Evolutionary conservation across 1,140 invertebrate genomes (phyloP).

Genomic region (Drosophila equinoxialis): DNA sequence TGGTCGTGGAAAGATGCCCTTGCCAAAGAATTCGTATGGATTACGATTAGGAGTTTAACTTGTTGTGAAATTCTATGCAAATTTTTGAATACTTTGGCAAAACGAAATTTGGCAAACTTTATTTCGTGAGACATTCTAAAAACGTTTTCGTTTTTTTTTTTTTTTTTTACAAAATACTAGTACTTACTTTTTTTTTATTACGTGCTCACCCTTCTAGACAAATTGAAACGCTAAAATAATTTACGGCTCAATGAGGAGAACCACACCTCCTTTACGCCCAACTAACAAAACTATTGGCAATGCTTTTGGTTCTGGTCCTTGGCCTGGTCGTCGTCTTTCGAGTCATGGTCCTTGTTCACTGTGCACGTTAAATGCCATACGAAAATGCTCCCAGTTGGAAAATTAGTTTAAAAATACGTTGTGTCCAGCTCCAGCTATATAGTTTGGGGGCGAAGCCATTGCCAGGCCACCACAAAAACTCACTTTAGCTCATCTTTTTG

Average conservation of each 20-base stretch:
- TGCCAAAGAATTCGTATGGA: background rate
- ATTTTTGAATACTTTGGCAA: conserved; percentile 14
- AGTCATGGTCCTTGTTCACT: conserved; percentile 29
- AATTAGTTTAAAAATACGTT: conserved; percentile 79
- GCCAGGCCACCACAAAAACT: conserved; percentile 3
- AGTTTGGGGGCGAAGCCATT: conserved; percentile 8
- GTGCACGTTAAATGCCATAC: conserved; percentile 57
- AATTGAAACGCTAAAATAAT: conserved; percentile 79
- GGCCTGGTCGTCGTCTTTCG: conserved; percentile 7
- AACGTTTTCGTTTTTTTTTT: conserved; percentile 11
- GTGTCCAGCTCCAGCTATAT: conserved; percentile 19
- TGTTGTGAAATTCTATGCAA: conserved; percentile 33
- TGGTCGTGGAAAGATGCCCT: background rate
- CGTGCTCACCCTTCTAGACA: conserved; percentile 54
- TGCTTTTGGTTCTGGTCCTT: conserved; percentile 2
- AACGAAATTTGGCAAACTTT: conserved; percentile 59
- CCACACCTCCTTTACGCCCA: conserved; percentile 16
- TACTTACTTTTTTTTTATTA: background rate
- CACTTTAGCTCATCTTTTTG: background rate
- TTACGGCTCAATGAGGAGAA: conserved; percentile 62
- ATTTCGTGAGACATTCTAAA: conserved; percentile 32
- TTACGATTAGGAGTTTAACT: background rate
- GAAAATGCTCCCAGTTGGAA: conserved; percentile 78
- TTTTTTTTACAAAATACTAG: conserved; percentile 5
- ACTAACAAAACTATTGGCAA: conserved; percentile 24